Evolutionary conservation across 2,113 vertebrate species (phyloP).

Genomic region (Prinia subflava): DNA sequence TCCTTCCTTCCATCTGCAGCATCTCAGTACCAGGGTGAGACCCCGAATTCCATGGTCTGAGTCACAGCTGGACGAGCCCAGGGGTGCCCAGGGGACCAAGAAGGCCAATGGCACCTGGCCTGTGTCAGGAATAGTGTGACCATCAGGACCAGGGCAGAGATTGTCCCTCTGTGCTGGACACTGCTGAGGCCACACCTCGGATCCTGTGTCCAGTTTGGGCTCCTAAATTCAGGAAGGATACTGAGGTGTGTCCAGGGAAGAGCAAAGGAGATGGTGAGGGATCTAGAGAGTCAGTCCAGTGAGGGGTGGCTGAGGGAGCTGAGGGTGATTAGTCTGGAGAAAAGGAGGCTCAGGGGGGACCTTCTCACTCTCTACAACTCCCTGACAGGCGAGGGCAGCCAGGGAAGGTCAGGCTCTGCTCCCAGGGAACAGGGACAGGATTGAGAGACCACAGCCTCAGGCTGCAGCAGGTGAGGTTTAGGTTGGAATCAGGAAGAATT

Average conservation of each 20-base stretch:
- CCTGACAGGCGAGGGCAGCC: neutral
- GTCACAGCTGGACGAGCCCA: neutral
- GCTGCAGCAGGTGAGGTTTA: neutral
- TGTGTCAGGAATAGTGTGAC: neutral
- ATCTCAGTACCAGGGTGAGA: neutral
- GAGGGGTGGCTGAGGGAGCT: neutral
- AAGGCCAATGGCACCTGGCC: neutral
- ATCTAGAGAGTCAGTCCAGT: neutral
- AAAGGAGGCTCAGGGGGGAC: neutral
- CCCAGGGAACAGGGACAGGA: neutral
- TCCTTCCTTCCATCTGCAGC: neutral
- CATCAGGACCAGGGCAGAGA: neutral
- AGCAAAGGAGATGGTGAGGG: neutral
- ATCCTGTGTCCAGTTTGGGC: neutral
- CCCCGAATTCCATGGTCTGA: fast-evolving
- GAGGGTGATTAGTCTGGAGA: neutral
- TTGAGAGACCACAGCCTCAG: fast-evolving
- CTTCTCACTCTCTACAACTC: neutral
- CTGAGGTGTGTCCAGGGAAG: neutral
- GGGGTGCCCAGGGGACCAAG: neutral
- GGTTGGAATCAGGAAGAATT: neutral
- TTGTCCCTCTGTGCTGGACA: neutral
- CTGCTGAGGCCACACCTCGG: neutral
- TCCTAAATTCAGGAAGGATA: neutral
- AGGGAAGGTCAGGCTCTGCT: neutral